Percentiles rank a stretch among this genome's conserved stretches.
Evolutionary conservation across 1,140 invertebrate genomes (phyloP).

Genomic region (Monomorium pharaonis): DNA sequence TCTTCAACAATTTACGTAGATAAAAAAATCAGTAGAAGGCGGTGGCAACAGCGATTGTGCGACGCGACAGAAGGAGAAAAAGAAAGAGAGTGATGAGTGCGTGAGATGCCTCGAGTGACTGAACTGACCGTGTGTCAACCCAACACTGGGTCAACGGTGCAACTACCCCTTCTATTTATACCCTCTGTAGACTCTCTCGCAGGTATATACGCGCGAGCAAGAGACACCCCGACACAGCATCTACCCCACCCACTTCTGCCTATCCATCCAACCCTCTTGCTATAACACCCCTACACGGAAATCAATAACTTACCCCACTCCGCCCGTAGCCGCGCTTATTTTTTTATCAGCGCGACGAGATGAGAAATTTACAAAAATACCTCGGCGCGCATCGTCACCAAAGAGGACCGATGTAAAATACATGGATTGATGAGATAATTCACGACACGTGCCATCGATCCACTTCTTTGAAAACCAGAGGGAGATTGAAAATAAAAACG

Average conservation of each 20-base stretch:
- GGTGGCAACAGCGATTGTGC: conserved; percentile 18
- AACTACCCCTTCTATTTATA: conserved; percentile 84
- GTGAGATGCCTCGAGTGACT: conserved; percentile 69
- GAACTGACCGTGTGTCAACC: conserved; percentile 79
- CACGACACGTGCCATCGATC: conserved; percentile 27
- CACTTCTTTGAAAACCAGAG: conserved; percentile 22
- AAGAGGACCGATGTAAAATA: conserved; percentile 20
- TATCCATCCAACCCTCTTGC: conserved; percentile 29
- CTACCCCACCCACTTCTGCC: conserved; percentile 52
- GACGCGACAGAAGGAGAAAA: conserved; percentile 1
- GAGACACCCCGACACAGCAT: conserved; percentile 78
- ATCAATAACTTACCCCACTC: conserved; percentile 83
- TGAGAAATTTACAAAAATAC: conserved; percentile 65
- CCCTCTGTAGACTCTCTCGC: conserved; percentile 72
- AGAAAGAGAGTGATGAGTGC: conserved; percentile 26
- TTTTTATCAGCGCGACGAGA: conserved; percentile 51
- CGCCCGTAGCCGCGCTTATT: conserved; percentile 32
- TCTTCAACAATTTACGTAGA: conserved; percentile 52
- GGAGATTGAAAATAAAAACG: conserved; percentile 27
- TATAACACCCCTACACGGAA: conserved; percentile 77
- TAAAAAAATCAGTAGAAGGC: conserved; percentile 20
- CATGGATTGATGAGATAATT: conserved; percentile 22
- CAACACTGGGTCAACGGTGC: conserved; percentile 85
- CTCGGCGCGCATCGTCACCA: background rate
- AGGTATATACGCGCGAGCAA: conserved; percentile 72